Evolutionary conservation across 2,113 vertebrate species (phyloP).

Genomic region (Psettodes erumei): DNA sequence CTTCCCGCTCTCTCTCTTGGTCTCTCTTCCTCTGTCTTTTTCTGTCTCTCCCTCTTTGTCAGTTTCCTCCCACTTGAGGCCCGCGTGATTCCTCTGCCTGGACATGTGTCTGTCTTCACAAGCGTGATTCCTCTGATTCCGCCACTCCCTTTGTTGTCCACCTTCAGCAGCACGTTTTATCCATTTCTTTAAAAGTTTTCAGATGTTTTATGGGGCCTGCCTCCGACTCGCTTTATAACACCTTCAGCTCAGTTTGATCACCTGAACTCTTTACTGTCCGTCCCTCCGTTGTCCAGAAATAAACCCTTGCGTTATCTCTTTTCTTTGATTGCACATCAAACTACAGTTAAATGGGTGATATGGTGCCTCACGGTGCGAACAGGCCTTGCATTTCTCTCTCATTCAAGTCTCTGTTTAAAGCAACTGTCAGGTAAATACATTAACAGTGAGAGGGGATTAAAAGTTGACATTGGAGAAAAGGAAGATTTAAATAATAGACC

Average conservation of each 20-base stretch:
- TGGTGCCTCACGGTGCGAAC: background rate
- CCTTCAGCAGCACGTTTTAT: slow-evolving; percentile 15
- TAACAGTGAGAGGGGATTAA: background rate
- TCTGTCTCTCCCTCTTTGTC: slow-evolving; percentile 38
- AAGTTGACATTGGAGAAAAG: background rate
- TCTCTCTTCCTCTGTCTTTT: slow-evolving; percentile 17
- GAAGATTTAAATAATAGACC: background rate
- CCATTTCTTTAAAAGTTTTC: slow-evolving; percentile 14
- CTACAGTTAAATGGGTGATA: background rate
- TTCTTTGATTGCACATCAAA: slow-evolving; percentile 1
- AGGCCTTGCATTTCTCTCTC: background rate
- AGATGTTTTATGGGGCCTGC: slow-evolving; percentile 4
- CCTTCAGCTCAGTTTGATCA: background rate
- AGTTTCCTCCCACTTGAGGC: slow-evolving; percentile 48
- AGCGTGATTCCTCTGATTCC: slow-evolving; percentile 33
- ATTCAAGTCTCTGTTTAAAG: background rate
- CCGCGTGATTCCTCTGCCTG: slow-evolving; percentile 37
- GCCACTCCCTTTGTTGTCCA: slow-evolving; percentile 35
- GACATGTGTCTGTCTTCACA: slow-evolving; percentile 43
- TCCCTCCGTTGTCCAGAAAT: background rate
- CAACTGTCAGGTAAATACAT: background rate
- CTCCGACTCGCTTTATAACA: slow-evolving; percentile 15
- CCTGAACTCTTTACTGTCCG: background rate
- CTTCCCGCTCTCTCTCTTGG: slow-evolving; percentile 20
- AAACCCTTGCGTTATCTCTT: background rate